Evolutionary conservation across 2,797 vertebrate genomes (phyloP), one percentile per base, ranked within the genome.

Genomic region (Leontopithecus rosalia): DNA sequence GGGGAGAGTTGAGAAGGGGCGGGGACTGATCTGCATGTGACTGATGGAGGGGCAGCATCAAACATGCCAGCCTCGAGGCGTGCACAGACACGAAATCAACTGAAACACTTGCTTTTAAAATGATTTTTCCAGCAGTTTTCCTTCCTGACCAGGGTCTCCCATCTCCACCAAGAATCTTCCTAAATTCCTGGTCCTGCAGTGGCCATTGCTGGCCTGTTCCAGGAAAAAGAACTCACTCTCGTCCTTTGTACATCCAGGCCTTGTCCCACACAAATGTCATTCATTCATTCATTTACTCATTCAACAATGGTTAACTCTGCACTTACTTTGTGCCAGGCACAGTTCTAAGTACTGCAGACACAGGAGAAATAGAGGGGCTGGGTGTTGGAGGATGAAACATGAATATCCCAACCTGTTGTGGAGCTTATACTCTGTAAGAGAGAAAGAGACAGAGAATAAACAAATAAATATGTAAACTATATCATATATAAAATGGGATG

Each of bases 71-170:
- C 97, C 98, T 97, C 90, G 15, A 43, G 91, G 98, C 98, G 17
- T 97, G 98, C 91, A 61, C 97, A 98, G 98, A 98, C 98, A 98
- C 41, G 98, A 98, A 98, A 98, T 95, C 96, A 97, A 97, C 97
- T 50, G 17, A 88, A 98, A 92, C n/a, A 81, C 95, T 91, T 14
- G 90, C 92, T 98, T 98, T 96, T 96, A 50, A 97, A 98, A 98
- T 98, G 97, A 97, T 96, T 97, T 98, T 98, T 91, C 96, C 96
- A 88, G 88, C 96, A 97, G 91, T 95, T 72, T 95, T 97, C 64
- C 88, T 98, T 61, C 61, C 28, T 79, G 91, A 43, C 46, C 48
- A 7, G 81, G 77, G 96, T 91, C 83, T 88, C 97, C 88, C 57
- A 48, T 91, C 96, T 97, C 72, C 91, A 84, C 76, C 93, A 90